A percentile compares a stretch with the other conserved stretches of the same genome.
Conservation (phyloP, 2,113 vertebrate species). For the Anolis carolinensis region DNA sequence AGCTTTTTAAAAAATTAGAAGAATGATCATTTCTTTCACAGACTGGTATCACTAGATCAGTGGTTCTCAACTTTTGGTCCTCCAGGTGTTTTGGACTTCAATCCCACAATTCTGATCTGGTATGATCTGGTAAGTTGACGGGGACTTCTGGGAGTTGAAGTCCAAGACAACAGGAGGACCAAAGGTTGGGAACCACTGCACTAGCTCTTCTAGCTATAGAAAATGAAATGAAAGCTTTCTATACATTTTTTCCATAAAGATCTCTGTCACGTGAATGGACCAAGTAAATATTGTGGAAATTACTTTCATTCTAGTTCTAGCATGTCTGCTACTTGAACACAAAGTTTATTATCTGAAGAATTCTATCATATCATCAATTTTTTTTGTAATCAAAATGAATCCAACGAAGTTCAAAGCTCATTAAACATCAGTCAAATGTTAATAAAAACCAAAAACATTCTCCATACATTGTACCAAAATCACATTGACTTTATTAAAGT, state of each 20-base stretch:
- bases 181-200: too few relatives aligned
- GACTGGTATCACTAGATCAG: not conserved
- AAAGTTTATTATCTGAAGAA: constrained; percentile 39
- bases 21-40: not conserved
- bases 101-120: too few relatives aligned
- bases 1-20: constrained; percentile 23
- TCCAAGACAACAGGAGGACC: too few relatives aligned
- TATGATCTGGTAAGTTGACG: too few relatives aligned
- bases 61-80: too few relatives aligned
- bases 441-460: constrained; percentile 54
- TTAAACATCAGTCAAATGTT: constrained; percentile 36
- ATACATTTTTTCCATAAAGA: constrained; percentile 11
- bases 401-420: constrained; percentile 43
- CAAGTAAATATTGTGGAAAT: not conserved
- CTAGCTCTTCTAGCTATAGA: constrained; percentile 7
- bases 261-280: constrained; percentile 7
- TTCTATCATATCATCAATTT: constrained; percentile 20
- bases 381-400: constrained; percentile 17
- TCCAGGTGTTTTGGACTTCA: too few relatives aligned
- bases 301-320: constrained; percentile 13
- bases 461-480: constrained; percentile 37
- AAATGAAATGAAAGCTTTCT: not conserved
- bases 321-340: constrained; percentile 34
- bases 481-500: constrained; percentile 53
- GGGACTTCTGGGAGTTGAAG: too few relatives aligned